Base-by-base conservation (phyloP, 2,888 invertebrate genomes). In the Noctuana brunneofusca region DNA sequence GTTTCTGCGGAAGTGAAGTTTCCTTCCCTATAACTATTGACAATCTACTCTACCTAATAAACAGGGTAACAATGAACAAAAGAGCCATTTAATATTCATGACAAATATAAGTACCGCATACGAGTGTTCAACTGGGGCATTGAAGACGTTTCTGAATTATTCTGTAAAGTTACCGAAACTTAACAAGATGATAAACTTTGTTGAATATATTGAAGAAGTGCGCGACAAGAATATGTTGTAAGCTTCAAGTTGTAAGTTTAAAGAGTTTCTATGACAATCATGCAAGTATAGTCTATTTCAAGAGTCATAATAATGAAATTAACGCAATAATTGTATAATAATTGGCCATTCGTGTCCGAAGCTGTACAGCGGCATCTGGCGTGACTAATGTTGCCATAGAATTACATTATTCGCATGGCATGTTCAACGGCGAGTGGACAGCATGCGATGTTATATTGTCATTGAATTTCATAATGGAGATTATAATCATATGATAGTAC, bases 391-490 rank as follows among this genome's bases (percentile, higher is more conserved):
- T 58, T 8, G 41, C 41, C 16, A 6, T 41, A 30, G 50, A 30
- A 58, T 52, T 58, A 58, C 58, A 43, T 58, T 30, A 52, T 52
- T 52, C 43, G 41, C 58, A 22, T 58, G 52, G 18, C 52, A 30
- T 43, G 50, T 52, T 27, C 20, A 30, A 41, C 22, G 35, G 14
- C 49, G 41, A 24, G 41, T 16, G 41, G 43, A 52, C 20, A 41
- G 27, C 30, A 52, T 30, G 52, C 52, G 52, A 43, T 30, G 41
- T 43, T 52, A 24, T 54, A 41, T 48, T 48, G 48, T 24, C 24
- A 24, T 48, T 24, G 24, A 48, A 14, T 20, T 43, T 46, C 20
- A 20, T 16, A 41, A 41, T 16, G 38, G 38, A 41, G 16, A 41
- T 14, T 14, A 38, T 5, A 32, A 32, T 35, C 38, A 38, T 38